Evolutionary conservation across 2,888 invertebrate genomes (phyloP).

Genomic region (Diploptera punctata): DNA sequence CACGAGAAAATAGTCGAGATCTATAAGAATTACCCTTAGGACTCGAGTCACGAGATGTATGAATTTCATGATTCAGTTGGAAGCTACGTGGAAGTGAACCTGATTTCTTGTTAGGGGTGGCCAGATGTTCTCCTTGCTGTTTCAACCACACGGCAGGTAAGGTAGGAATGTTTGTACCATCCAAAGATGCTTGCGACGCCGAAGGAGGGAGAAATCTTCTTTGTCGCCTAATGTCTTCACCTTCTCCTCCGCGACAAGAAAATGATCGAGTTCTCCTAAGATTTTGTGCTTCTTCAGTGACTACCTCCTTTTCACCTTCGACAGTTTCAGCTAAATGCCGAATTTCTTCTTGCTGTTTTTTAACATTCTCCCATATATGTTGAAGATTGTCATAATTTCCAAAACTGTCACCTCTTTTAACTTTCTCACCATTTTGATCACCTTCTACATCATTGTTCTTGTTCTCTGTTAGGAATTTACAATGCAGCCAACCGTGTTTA

Average conservation of each 20-base stretch:
- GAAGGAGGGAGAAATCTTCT: not conserved
- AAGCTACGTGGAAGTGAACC: constrained; percentile 82
- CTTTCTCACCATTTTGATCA: constrained; percentile 46
- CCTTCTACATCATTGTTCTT: not conserved
- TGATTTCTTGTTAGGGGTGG: constrained; percentile 70
- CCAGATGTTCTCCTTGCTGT: constrained; percentile 72
- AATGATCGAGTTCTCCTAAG: constrained; percentile 51
- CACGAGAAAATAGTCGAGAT: constrained; percentile 47
- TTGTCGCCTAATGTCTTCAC: not conserved
- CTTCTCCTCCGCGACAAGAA: constrained; percentile 39
- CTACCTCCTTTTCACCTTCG: constrained; percentile 19
- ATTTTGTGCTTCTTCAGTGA: constrained; percentile 41
- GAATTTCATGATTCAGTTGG: constrained; percentile 65
- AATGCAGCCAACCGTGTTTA: constrained; percentile 10
- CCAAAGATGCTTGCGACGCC: constrained; percentile 42
- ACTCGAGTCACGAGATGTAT: not conserved
- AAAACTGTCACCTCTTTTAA: constrained; percentile 53
- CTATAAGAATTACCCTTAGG: not conserved
- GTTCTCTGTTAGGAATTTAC: not conserved
- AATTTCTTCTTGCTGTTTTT: constrained; percentile 42
- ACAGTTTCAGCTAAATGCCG: constrained; percentile 34
- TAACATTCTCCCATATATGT: constrained; percentile 51
- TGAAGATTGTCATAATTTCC: constrained; percentile 68
- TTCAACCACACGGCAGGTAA: constrained; percentile 75
- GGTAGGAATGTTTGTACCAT: constrained; percentile 57